phyloP scores from a whole-genome alignment of 2,797 vertebrate genomes.

The Cossypha polioptera region DNA sequence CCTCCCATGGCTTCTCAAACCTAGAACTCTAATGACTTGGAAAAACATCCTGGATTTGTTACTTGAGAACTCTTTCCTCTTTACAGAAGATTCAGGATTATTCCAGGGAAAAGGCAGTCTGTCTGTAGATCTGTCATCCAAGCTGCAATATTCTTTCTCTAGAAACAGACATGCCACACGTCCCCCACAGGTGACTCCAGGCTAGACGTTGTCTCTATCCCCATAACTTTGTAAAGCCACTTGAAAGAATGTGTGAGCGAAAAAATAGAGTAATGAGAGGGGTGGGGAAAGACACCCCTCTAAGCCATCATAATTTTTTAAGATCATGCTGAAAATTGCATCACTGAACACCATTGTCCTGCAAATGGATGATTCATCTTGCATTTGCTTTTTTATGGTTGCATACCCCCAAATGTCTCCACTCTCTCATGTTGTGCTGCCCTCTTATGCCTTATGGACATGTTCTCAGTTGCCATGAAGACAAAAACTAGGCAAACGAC shows the following conservation, averaged over 20 bases:
- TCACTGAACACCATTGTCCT: not conserved
- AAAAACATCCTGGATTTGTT: not conserved
- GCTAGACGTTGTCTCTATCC: not conserved
- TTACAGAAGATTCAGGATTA: not conserved
- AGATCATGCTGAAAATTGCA: not conserved
- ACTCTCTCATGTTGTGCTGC: fast-evolving
- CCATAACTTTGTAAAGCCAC: not conserved
- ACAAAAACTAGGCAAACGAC: not conserved
- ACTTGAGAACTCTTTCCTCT: not conserved
- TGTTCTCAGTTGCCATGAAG: not conserved
- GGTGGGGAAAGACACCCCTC: not conserved
- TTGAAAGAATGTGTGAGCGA: not conserved
- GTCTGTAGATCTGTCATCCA: not conserved
- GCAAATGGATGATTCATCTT: not conserved
- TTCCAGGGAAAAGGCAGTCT: not conserved
- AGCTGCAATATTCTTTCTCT: not conserved
- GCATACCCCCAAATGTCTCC: not conserved
- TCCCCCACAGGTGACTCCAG: not conserved
- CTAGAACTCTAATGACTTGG: not conserved
- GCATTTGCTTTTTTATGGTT: not conserved
- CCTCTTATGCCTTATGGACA: not conserved
- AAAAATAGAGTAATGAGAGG: not conserved
- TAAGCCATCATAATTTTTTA: not conserved
- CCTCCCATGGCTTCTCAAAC: not conserved
- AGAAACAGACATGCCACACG: not conserved